A percentile compares a stretch with the other conserved stretches of the same genome.
phyloP scores from a whole-genome alignment of 2,888 invertebrate genomes.

The Andrena chrysosceles region DNA sequence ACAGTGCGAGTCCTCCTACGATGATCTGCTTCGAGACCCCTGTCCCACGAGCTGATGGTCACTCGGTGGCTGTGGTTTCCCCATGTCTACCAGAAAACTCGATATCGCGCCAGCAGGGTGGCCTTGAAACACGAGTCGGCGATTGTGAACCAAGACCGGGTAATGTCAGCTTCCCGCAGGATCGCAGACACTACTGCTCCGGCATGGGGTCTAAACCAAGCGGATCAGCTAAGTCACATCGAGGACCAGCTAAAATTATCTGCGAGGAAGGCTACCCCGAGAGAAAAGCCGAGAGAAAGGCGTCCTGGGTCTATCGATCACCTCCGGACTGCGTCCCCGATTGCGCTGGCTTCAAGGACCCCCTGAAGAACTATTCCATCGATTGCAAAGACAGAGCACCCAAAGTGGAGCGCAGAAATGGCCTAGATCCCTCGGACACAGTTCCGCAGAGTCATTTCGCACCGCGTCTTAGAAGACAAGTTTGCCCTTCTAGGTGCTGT shows the following conservation, averaged over 20 bases:
- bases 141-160: slow-evolving; percentile 22
- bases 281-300: not conserved
- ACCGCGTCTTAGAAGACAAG: not conserved
- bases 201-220: slow-evolving; percentile 31
- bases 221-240: slow-evolving; percentile 12
- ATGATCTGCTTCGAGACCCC: slow-evolving; percentile 43
- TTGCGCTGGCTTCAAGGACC: not conserved
- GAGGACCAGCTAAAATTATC: not conserved
- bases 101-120: not conserved
- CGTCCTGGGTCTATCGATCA: not conserved
- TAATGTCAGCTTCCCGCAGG: not conserved
- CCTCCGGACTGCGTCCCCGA: not conserved
- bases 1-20: not conserved
- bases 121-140: slow-evolving; percentile 38
- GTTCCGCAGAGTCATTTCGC: not conserved
- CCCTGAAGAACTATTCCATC: not conserved
- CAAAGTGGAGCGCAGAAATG: slow-evolving; percentile 32
- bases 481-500: not conserved
- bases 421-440: slow-evolving; percentile 31
- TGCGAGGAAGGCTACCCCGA: not conserved
- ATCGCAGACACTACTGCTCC: not conserved
- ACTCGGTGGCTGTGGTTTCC: slow-evolving; percentile 17
- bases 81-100: slow-evolving; percentile 9
- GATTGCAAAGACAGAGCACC: not conserved
- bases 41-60: slow-evolving; percentile 26